Evolutionary conservation across 2,888 invertebrate genomes (phyloP).

Genomic region (Callosobruchus maculatus): DNA sequence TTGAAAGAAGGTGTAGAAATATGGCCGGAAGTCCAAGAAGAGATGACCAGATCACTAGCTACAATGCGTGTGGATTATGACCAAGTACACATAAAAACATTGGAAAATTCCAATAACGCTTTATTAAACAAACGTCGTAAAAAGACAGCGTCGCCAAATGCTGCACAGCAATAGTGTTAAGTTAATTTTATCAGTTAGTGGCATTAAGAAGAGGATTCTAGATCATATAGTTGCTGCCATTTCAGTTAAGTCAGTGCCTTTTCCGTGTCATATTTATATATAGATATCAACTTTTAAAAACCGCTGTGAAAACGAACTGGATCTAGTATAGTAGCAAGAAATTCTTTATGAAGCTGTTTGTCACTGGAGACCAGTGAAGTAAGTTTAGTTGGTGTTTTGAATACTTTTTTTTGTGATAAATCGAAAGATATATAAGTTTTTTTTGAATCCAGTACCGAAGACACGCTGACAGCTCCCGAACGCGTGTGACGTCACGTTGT

Average conservation of each 20-base stretch:
- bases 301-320: too few species aligned
- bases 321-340: too few species aligned
- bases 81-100: constrained; percentile 87
- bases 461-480: too few species aligned
- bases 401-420: too few species aligned
- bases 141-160: constrained; percentile 15
- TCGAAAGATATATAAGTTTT: too few species aligned
- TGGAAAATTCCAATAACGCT: constrained; percentile 91
- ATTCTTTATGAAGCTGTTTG: too few species aligned
- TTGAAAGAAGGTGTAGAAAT: constrained; percentile 87
- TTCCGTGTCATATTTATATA: too few species aligned
- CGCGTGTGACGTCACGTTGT: too few species aligned
- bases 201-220: neutral
- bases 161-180: neutral
- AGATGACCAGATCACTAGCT: constrained; percentile 96
- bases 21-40: constrained; percentile 98
- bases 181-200: neutral
- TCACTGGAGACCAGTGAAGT: too few species aligned
- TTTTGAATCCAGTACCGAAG: too few species aligned
- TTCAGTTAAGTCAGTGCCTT: neutral
- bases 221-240: neutral
- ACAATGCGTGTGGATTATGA: constrained; percentile 99
- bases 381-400: too few species aligned
- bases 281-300: too few species aligned
- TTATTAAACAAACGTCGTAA: constrained; percentile 81